Evolutionary conservation across 2,113 vertebrate species (phyloP).

Genomic region (Craseonycteris thonglongyai): DNA sequence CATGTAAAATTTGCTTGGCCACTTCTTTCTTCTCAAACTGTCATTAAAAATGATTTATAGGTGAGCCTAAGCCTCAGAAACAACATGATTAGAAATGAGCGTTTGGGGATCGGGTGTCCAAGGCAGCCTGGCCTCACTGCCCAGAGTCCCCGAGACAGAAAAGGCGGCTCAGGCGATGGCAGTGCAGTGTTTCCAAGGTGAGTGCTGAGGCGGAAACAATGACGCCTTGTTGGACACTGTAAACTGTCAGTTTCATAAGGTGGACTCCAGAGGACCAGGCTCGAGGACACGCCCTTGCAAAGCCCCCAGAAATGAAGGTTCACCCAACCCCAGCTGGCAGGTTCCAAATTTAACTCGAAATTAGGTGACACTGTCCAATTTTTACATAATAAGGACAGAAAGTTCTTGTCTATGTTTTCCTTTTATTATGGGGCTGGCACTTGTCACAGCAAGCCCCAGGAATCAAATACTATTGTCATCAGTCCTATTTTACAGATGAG

Average conservation of each 20-base stretch:
- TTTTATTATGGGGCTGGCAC: not conserved
- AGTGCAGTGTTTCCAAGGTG: conserved; percentile 55
- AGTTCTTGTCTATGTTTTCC: not conserved
- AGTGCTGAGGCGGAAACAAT: conserved; percentile 57
- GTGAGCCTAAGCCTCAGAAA: conserved; percentile 59
- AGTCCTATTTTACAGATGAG: not conserved
- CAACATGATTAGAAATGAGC: conserved; percentile 71
- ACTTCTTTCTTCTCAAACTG: conserved; percentile 74
- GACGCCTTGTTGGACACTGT: conserved; percentile 66
- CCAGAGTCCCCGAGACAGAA: conserved; percentile 37
- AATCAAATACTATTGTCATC: fast-evolving
- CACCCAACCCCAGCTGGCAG: fast-evolving
- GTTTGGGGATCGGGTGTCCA: conserved; percentile 70
- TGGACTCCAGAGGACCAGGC: not conserved
- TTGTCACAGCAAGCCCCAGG: not conserved
- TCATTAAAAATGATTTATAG: conserved; percentile 78
- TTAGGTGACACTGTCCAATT: not conserved
- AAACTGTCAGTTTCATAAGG: not conserved
- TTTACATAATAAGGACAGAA: not conserved
- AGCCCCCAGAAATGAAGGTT: not conserved
- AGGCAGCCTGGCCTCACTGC: conserved; percentile 21
- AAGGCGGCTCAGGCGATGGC: conserved; percentile 30
- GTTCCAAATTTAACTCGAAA: not conserved
- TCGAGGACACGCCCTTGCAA: not conserved
- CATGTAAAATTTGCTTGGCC: conserved; percentile 73